Conservation (phyloP, 2,888 invertebrate genomes). For the Hirtodrosophila alboralis region DNA sequence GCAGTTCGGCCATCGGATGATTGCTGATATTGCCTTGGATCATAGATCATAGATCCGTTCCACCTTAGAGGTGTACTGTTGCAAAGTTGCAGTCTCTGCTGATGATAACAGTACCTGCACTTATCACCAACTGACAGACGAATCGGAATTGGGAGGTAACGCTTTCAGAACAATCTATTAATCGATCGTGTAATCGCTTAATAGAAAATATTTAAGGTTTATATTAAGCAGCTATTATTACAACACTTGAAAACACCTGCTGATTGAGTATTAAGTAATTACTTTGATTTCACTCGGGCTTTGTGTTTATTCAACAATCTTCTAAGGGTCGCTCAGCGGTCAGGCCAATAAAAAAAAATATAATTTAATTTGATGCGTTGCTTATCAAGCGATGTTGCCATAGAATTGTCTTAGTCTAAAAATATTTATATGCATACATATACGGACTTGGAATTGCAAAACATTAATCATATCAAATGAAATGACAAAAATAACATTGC, state of each 20-base stretch:
- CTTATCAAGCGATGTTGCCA: conserved; percentile 50
- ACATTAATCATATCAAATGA: conserved; percentile 30
- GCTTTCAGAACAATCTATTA: conserved; percentile 8
- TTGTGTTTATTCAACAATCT: conserved; percentile 4
- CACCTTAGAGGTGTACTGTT: conserved; percentile 15
- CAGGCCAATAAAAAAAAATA: conserved; percentile 21
- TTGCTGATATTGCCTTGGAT: conserved; percentile 45
- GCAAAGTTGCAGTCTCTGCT: conserved; percentile 8
- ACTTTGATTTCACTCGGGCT: conserved; percentile 15
- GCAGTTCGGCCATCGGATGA: conserved; percentile 19
- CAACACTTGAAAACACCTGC: conserved; percentile 14
- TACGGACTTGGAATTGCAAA: conserved; percentile 10
- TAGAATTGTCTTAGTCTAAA: conserved; percentile 32
- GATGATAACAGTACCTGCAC: conserved; percentile 32
- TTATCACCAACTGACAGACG: conserved; percentile 1
- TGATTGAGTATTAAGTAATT: conserved; percentile 8
- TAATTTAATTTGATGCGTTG: no score
- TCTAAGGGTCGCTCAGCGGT: conserved; percentile 46
- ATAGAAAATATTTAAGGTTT: not conserved
- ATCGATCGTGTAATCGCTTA: conserved; percentile 9
- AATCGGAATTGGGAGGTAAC: conserved; percentile 15
- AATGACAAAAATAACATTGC: conserved; percentile 19
- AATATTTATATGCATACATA: conserved; percentile 36
- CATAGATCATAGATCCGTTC: conserved; percentile 48
- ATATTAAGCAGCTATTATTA: conserved; percentile 17